Conservation (phyloP, 2,888 invertebrate genomes). For the Drosophila cognata region DNA sequence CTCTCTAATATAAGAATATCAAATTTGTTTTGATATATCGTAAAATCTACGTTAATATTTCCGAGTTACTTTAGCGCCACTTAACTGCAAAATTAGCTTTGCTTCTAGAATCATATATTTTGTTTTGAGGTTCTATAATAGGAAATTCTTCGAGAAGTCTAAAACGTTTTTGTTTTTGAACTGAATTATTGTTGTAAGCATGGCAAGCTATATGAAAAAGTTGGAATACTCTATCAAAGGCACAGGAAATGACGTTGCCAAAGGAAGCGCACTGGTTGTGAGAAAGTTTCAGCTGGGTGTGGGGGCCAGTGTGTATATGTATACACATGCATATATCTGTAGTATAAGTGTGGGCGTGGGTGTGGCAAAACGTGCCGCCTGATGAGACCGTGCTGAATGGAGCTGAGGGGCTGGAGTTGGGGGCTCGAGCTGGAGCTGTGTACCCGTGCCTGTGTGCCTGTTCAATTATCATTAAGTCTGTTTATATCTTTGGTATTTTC, state of each 20-base stretch:
- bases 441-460: slow-evolving; percentile 13
- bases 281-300: slow-evolving; percentile 34
- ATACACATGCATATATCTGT: not conserved
- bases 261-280: slow-evolving; percentile 44
- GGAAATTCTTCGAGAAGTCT: not conserved
- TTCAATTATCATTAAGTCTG: slow-evolving; percentile 55
- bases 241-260: slow-evolving; percentile 50
- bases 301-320: slow-evolving; percentile 30
- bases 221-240: slow-evolving; percentile 15
- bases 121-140: not conserved
- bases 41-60: not conserved
- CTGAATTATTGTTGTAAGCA: not conserved
- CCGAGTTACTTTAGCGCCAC: not conserved
- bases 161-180: not conserved
- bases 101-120: not conserved
- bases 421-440: not conserved
- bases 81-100: not conserved
- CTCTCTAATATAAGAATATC: not conserved
- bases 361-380: slow-evolving; percentile 54
- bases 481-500: slow-evolving; percentile 47
- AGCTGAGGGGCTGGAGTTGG: not conserved
- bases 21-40: not conserved
- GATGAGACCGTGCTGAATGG: slow-evolving; percentile 21
- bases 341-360: slow-evolving; percentile 64
- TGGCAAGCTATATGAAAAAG: slow-evolving; percentile 5